Conservation (phyloP, 1,140 invertebrate genomes). For the Neodiprion pinetum region DNA sequence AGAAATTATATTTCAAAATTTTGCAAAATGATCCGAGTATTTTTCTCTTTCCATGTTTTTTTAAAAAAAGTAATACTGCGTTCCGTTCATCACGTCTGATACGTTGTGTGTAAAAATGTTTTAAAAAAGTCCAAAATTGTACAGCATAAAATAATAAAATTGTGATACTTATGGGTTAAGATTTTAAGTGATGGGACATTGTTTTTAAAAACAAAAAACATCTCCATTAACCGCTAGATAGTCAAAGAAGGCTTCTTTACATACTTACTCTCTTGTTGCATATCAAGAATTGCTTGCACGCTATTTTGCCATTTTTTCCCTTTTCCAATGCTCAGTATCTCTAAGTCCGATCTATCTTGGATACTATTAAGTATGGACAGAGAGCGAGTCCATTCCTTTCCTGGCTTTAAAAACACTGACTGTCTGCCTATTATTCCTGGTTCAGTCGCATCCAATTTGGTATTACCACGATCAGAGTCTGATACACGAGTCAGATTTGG, state of each 20-base stretch:
- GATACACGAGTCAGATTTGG: background rate
- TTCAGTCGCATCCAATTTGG: background rate
- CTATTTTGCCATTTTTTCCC: constrained; percentile 53
- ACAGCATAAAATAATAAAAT: constrained; percentile 3
- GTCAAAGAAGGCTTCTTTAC: constrained; percentile 1
- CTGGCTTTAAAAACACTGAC: constrained; percentile 48
- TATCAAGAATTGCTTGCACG: constrained; percentile 43
- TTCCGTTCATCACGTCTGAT: constrained; percentile 3
- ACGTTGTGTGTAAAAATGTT: constrained; percentile 21
- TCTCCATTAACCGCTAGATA: background rate
- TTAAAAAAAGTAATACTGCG: constrained; percentile 2
- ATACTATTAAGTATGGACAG: constrained; percentile 53
- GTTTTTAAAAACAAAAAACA: constrained; percentile 13
- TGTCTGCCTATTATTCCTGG: constrained; percentile 14
- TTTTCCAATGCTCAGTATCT: constrained; percentile 41
- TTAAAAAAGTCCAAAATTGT: constrained; percentile 21
- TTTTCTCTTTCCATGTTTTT: constrained; percentile 23
- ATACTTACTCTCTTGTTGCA: constrained; percentile 49
- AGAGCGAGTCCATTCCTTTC: constrained; percentile 56
- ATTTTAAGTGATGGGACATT: constrained; percentile 13
- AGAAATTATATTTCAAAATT: constrained; percentile 13
- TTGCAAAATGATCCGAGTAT: constrained; percentile 21
- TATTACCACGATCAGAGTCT: background rate
- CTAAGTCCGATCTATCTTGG: constrained; percentile 39
- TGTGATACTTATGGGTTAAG: constrained; percentile 16